These are phyloP conservation scores for Berghia stephanieae DNA, from an alignment of 1,140 invertebrate genomes.

Conservation along the genomic window DNA sequence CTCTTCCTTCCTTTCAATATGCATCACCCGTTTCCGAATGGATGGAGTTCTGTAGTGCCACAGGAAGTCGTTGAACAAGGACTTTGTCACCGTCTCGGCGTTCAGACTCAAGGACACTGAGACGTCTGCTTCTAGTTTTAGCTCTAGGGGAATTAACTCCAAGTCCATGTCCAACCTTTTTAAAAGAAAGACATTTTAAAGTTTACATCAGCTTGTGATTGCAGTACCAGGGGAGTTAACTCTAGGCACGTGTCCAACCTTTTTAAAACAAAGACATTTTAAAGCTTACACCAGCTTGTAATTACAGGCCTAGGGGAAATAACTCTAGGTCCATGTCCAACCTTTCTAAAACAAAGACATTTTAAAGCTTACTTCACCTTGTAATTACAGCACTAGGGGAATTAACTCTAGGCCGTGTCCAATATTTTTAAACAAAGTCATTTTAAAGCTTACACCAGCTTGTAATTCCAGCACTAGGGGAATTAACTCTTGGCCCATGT, in stretches of 20 bases:
- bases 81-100: conserved; percentile 37
- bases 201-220: conserved; percentile 40
- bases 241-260: conserved; percentile 46
- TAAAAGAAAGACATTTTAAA: too few relatives aligned
- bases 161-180: conserved; percentile 47
- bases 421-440: conserved; percentile 40
- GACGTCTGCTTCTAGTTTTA: conserved; percentile 42
- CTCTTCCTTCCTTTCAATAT: conserved; percentile 41
- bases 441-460: too few relatives aligned
- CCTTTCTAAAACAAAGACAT: conserved; percentile 37
- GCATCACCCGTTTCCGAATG: conserved; percentile 45
- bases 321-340: conserved; percentile 45
- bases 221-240: conserved; percentile 41
- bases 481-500: conserved; percentile 43
- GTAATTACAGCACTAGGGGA: conserved; percentile 40
- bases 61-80: conserved; percentile 40
- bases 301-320: conserved; percentile 38
- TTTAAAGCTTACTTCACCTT: too few relatives aligned
- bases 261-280: too few relatives aligned
- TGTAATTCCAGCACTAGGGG: conserved; percentile 41
- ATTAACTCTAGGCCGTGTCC: conserved; percentile 41
- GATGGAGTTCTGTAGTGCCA: conserved; percentile 44
- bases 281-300: conserved; percentile 43
- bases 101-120: conserved; percentile 42
- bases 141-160: conserved; percentile 39